These are phyloP conservation scores for Alethe castanea DNA, from an alignment of 2,113 vertebrate species.

Conservation along the genomic window DNA sequence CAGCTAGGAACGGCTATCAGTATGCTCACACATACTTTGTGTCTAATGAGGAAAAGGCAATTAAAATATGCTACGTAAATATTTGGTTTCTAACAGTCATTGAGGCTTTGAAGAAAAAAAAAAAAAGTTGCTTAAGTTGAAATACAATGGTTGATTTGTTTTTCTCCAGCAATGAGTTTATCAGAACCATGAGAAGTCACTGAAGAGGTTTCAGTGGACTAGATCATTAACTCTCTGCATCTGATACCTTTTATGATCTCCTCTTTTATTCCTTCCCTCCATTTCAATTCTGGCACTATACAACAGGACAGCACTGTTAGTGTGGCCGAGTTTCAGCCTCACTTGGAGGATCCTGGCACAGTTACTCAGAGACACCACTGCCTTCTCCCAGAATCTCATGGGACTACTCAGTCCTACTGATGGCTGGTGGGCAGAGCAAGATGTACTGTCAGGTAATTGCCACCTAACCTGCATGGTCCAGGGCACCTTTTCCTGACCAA, in stretches of 20 bases:
- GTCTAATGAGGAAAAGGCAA: not conserved
- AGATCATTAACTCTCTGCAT: constrained; percentile 75
- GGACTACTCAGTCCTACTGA: not conserved
- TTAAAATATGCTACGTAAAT: not conserved
- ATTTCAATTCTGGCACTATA: not conserved
- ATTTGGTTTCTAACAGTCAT: constrained; percentile 3
- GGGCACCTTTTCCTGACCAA: not conserved
- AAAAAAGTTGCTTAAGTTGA: not conserved
- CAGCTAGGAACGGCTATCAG: not conserved
- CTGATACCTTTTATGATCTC: constrained; percentile 7
- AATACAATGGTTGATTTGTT: not conserved
- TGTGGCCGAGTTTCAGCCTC: not conserved
- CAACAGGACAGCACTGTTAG: not conserved
- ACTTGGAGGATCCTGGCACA: not conserved
- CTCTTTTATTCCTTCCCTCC: not conserved
- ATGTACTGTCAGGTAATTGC: not conserved
- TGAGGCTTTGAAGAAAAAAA: not conserved
- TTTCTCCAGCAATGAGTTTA: constrained; percentile 25
- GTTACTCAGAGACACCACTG: not conserved
- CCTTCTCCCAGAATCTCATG: not conserved
- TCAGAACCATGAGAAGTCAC: constrained; percentile 26
- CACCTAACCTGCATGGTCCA: not conserved
- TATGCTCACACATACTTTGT: not conserved
- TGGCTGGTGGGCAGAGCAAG: not conserved
- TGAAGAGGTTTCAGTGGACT: constrained; percentile 18